Percentiles rank a stretch among this genome's conserved stretches.
Conservation (phyloP, 2,888 invertebrate genomes). For the Ceramica pisi region DNA sequence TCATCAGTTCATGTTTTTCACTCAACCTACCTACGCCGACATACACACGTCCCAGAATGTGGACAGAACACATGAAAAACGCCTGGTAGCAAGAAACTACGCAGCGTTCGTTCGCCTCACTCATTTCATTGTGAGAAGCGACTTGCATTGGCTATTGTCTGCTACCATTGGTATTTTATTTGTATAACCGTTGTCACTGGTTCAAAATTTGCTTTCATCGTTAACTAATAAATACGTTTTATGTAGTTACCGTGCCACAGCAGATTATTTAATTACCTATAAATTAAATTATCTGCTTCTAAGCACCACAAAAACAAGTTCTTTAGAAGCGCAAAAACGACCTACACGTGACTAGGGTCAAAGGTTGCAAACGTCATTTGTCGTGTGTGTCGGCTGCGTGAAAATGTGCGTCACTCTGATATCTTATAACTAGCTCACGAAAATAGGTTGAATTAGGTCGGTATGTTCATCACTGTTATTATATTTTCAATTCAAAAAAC, state of each 20-base stretch:
- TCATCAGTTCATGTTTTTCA: conserved; percentile 78
- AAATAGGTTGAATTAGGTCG: conserved; percentile 44
- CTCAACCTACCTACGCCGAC: conserved; percentile 70
- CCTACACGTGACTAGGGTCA: conserved; percentile 68
- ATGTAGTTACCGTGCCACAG: background rate
- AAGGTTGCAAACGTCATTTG: conserved; percentile 73
- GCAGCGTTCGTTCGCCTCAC: conserved; percentile 81
- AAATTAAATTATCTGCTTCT: background rate
- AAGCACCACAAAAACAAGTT: conserved; percentile 7
- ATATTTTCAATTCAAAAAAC: background rate
- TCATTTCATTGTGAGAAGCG: conserved; percentile 75
- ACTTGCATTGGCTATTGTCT: conserved; percentile 71
- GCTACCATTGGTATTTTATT: conserved; percentile 65
- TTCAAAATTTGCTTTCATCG: conserved; percentile 40
- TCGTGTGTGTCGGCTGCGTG: conserved; percentile 56
- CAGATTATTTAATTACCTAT: background rate
- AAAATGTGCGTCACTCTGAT: conserved; percentile 61
- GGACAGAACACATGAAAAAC: conserved; percentile 75
- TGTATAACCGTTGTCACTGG: conserved; percentile 62
- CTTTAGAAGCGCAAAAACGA: conserved; percentile 33
- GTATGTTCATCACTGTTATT: background rate
- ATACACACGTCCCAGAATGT: conserved; percentile 70
- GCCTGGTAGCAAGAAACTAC: conserved; percentile 78
- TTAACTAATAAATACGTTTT: conserved; percentile 1
- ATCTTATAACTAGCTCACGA: conserved; percentile 17